Base-by-base conservation (phyloP, 2,797 vertebrate genomes). In the Phoebastria nigripes region DNA sequence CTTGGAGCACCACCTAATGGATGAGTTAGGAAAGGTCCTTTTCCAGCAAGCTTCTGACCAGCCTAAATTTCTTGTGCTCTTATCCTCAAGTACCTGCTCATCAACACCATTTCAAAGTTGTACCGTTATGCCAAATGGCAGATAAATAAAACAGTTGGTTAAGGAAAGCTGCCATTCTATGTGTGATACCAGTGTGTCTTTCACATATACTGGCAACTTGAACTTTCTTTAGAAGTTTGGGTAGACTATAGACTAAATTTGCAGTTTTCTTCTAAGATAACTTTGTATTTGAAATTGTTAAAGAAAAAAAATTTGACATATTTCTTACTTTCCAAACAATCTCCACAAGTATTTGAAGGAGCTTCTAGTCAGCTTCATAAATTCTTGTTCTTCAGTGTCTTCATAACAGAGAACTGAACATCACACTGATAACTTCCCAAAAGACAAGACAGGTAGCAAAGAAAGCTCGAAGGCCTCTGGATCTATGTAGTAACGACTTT, bases 1-100 rank as follows among this genome's bases (percentile, higher is more conserved):
- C 95, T 96, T 95, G 96, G 96, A 97, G 97, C 97, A 97, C 96
- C 97, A 97, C 94, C 97, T 97, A 97, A 97, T 97, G 97, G 97
- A 97, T 93, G 65, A 90, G 61, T 95, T 82, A 52, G 93, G 96
- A 86, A 97, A 95, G 94, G 26, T 90, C 58, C 24, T 86, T 83
- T 84, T 52, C 56, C 9, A 3, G 54, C 39, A 74, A 69, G 69
- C 52, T 93, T 21, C 91, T 84, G 86, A 89, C 18, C 54, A 70
- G 49, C 52, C 39, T 59, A 11, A 76, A 80, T 66, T 58, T 78
- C 26, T 71, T 19, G 8, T 0, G 29, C 67, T 82, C 33, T 55
- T 94, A 25, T 11, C 39, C 35, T 58, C 41, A 46, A 51, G 17
- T 52, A 58, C 39, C 33, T 44, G 33, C 20, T 92, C 44, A 35